phyloP scores from a whole-genome alignment of 2,797 vertebrate species.

The Morelia viridis region DNA sequence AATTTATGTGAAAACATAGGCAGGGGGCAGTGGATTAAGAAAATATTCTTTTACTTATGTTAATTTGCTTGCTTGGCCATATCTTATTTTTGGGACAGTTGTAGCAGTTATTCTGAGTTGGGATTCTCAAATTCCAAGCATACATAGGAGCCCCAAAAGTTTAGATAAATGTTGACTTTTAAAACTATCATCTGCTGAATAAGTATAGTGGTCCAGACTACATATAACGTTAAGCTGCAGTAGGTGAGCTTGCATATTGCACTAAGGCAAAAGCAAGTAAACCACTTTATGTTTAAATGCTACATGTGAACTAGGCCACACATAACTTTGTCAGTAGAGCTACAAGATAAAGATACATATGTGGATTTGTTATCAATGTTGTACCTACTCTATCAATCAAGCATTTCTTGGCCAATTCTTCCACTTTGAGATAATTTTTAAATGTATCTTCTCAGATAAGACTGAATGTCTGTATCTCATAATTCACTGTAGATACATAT shows the following conservation, averaged over 20 bases:
- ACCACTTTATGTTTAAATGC: background rate
- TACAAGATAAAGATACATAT: background rate
- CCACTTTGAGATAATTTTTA: background rate
- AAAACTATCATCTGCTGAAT: background rate
- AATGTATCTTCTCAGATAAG: background rate
- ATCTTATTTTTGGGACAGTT: background rate
- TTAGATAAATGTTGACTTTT: background rate
- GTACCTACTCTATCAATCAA: background rate
- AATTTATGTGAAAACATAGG: background rate
- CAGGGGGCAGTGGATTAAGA: background rate
- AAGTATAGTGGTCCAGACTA: background rate
- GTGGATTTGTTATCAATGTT: background rate
- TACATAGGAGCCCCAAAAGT: background rate
- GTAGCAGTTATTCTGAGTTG: background rate
- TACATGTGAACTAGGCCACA: background rate
- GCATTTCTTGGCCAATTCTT: background rate
- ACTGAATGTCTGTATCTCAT: background rate
- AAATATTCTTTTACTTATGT: background rate
- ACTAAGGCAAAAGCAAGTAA: background rate
- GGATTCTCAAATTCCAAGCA: background rate
- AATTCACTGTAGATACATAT: background rate
- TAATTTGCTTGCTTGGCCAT: background rate
- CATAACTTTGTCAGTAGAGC: background rate
- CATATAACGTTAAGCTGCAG: background rate
- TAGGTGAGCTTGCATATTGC: background rate